Base-by-base conservation (phyloP, 2,888 invertebrate species). In the Epinotia ramella region DNA sequence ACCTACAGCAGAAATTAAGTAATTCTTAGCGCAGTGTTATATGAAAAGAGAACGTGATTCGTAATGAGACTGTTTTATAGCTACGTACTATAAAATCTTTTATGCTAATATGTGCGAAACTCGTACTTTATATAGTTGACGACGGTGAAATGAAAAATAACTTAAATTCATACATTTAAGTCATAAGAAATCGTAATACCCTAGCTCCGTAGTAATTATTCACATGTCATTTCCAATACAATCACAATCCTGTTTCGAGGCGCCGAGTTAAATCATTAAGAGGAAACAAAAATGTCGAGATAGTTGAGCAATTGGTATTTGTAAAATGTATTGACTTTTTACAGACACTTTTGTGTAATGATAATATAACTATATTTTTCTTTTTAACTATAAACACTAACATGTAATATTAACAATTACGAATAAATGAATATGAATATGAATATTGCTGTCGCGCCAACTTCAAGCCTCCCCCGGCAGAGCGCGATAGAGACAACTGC, bases 201-300 rank as follows among this genome's bases (percentile, higher is more conserved):
- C 13, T 12, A 13, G 1, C 28, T 3, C 3, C 5, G 6, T 6
- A 13, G 13, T 62, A 33, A 9, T n/a, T n/a, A 53, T n/a, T 53
- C 6, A n/a, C 53, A n/a, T 53, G 53, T 53, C 6, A 6, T n/a
- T 7, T 59, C 4, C n/a, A 68, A 68, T 59, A 59, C 16, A 59
- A 24, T 44, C 9, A 44, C 28, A 66, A 3, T 56, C 53, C 67
- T 20, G 44, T 44, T 44, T 68, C 67, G 5, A 33, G 59, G 20
- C 33, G 49, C 12, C 44, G 40, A 9, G 40, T 33, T 33, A 59
- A 68, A 59, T 57, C 44, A 68, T 59, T 68, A 67, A n/a, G n/a
- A n/a, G n/a, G n/a, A n/a, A n/a, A n/a, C n/a, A n/a, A n/a, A n/a
- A n/a, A n/a, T n/a, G n/a, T n/a, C n/a, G n/a, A n/a, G n/a, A n/a